These are phyloP conservation scores for Euura lappo DNA, from an alignment of 1,140 invertebrate species.

Conservation along the genomic window DNA sequence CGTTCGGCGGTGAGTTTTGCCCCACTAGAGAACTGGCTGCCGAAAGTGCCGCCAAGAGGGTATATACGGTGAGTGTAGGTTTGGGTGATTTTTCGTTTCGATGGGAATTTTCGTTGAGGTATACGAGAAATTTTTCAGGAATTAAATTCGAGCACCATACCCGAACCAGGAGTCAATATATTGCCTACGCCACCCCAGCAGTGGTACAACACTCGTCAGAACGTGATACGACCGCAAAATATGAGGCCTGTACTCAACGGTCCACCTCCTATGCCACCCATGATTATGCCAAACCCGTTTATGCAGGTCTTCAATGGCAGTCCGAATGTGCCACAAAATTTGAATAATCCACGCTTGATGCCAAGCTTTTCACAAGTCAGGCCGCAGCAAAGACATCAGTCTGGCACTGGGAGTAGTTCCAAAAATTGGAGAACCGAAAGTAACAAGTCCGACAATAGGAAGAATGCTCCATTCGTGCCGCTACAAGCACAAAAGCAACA, in stretches of 20 bases:
- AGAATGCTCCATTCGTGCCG: slow-evolving; percentile 52
- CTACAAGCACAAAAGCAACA: slow-evolving; percentile 59
- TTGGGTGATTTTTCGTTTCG: slow-evolving; percentile 7
- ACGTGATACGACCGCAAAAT: slow-evolving; percentile 30
- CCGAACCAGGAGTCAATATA: slow-evolving; percentile 27
- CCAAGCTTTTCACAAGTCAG: slow-evolving; percentile 30
- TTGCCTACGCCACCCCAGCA: slow-evolving; percentile 40
- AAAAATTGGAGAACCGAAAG: slow-evolving; percentile 8
- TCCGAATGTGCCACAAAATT: slow-evolving; percentile 21
- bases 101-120: neutral
- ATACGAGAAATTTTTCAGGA: slow-evolving; percentile 26
- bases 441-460: slow-evolving; percentile 24
- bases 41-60: slow-evolving; percentile 54
- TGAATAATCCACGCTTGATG: slow-evolving; percentile 39
- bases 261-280: slow-evolving; percentile 21
- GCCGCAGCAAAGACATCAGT: slow-evolving; percentile 43
- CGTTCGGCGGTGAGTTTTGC: slow-evolving; percentile 47
- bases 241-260: slow-evolving; percentile 25
- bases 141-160: slow-evolving; percentile 33
- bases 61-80: slow-evolving; percentile 39
- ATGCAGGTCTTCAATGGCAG: slow-evolving; percentile 39
- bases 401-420: slow-evolving; percentile 37
- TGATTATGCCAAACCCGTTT: slow-evolving; percentile 24
- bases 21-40: slow-evolving; percentile 48
- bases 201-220: slow-evolving; percentile 39